phyloP scores from a whole-genome alignment of 2,797 vertebrate species.

The Poeciliopsis paucimaculata region DNA sequence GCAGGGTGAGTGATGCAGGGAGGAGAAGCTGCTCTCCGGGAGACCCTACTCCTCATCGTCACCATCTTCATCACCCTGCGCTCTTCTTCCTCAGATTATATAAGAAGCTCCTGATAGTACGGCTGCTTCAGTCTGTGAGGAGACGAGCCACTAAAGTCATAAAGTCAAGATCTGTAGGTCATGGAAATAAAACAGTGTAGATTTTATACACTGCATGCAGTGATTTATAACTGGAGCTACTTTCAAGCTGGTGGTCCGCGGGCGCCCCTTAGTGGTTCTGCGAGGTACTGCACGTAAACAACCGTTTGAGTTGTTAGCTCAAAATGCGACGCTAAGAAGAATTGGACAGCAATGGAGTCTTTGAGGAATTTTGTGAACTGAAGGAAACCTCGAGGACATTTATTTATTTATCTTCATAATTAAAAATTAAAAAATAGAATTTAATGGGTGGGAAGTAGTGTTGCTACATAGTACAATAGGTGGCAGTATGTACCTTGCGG shows the following conservation, averaged over 20 bases:
- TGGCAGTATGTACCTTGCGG: no score
- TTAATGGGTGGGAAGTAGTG: no score
- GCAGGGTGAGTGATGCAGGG: constrained; percentile 42
- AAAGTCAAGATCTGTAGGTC: background rate
- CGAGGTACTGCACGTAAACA: no score
- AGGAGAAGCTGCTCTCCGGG: constrained; percentile 12
- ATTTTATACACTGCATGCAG: background rate
- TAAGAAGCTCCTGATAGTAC: constrained; percentile 48
- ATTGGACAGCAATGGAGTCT: no score
- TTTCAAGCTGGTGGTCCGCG: background rate
- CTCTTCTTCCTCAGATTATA: constrained; percentile 46
- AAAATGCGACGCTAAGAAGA: no score
- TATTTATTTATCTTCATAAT: no score
- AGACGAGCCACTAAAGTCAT: constrained; percentile 10
- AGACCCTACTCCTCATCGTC: constrained; percentile 3
- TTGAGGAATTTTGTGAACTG: no score
- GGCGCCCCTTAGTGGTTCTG: no score
- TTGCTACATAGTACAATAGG: no score
- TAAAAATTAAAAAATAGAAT: no score
- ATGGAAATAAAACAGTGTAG: background rate
- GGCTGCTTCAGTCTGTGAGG: constrained; percentile 32
- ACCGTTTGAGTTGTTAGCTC: no score
- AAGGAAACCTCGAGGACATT: no score
- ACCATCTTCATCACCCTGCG: constrained; percentile 5
- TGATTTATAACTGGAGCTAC: background rate